These are phyloP conservation scores for Probaryconus sp. DNA, from an alignment of 1,140 invertebrate genomes.

Conservation along the genomic window DNA sequence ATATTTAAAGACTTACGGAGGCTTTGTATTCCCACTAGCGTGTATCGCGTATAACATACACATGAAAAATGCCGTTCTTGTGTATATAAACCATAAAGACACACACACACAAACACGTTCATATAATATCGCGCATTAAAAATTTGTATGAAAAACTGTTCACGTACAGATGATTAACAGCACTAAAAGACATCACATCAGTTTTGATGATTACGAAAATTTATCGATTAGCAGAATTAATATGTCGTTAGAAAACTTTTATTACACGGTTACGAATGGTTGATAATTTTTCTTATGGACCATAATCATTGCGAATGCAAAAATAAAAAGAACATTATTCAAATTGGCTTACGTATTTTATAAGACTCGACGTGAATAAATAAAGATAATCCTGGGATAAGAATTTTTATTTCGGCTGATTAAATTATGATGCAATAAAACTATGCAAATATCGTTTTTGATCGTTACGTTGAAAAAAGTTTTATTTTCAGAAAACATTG, in stretches of 20 bases:
- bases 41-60: not conserved
- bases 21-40: not conserved
- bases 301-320: not conserved
- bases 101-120: no score
- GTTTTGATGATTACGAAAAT: no score
- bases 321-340: slow-evolving; percentile 3
- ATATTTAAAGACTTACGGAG: slow-evolving; percentile 33
- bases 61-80: not conserved
- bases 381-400: no score
- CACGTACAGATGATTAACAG: slow-evolving; percentile 1
- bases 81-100: no score
- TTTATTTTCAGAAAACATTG: no score
- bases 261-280: not conserved
- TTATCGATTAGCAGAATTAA: not conserved
- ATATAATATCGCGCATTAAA: slow-evolving; percentile 11
- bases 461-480: no score
- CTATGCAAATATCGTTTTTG: no score
- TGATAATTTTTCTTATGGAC: not conserved
- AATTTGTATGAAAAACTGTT: not conserved
- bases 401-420: no score
- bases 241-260: slow-evolving; percentile 2
- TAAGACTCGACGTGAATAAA: no score
- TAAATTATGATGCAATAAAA: no score
- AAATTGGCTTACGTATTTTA: no score
- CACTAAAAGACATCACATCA: no score